Conservation (phyloP, 2,797 vertebrate genomes). For the Myiotriccus ornatus region DNA sequence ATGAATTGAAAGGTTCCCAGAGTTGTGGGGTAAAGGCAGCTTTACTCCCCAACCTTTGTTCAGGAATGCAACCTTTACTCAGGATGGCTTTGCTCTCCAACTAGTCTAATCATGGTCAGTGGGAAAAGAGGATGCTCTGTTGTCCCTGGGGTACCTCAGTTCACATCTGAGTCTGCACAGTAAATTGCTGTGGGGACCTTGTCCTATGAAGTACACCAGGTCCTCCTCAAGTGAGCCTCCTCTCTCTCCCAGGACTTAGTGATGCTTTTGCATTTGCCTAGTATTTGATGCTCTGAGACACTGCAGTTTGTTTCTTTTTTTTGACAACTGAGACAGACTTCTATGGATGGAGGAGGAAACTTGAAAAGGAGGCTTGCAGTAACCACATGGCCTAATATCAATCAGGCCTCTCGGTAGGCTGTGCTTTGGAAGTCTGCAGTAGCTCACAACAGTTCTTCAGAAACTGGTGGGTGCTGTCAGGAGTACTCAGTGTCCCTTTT, state of each 20-base stretch:
- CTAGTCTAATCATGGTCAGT: accelerated
- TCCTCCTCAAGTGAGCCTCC: neutral
- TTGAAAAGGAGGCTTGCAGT: neutral
- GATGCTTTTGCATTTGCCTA: neutral
- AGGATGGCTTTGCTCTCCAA: neutral
- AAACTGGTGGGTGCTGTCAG: neutral
- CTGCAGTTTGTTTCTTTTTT: neutral
- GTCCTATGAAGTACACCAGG: neutral
- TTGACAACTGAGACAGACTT: neutral
- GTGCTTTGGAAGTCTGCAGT: neutral
- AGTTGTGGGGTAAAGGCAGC: neutral
- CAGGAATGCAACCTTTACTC: neutral
- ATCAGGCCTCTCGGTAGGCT: neutral
- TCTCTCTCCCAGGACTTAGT: neutral
- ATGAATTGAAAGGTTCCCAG: neutral
- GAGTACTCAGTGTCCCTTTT: neutral
- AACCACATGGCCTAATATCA: accelerated
- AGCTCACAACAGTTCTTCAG: neutral
- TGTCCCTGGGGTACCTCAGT: neutral
- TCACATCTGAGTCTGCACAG: neutral
- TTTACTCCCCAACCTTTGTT: too few relatives aligned
- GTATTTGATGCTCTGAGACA: neutral
- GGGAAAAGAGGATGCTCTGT: neutral
- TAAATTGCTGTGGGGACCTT: neutral
- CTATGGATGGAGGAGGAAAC: neutral